Base-by-base conservation (phyloP, 2,888 invertebrate genomes). In the Lypha dubia region DNA sequence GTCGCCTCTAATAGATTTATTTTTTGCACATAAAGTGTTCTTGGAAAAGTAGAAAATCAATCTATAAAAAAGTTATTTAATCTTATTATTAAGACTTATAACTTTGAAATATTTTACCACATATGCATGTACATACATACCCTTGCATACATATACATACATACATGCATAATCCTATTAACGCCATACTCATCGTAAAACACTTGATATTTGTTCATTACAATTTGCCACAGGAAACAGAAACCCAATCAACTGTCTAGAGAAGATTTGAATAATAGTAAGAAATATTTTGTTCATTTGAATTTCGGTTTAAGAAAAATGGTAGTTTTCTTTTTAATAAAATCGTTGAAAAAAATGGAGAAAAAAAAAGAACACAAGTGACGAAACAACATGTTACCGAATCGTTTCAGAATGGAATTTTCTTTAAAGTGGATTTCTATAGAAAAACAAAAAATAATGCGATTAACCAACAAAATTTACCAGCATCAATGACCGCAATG, bases 11-110 rank as follows among this genome's bases (percentile, higher is more conserved):
- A 79, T 83, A 75, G n/a, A 62, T 35, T 70, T 83, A 62, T 35
- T 70, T 83, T 83, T 79, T 79, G 83, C 83, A 83, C 70, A 68
- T 8, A 63, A 79, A 75, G 74, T 84, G 73, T 84, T 84, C 80
- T 67, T 11, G 46, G 80, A 84, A 84, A 71, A 76, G 22, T 44
- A 22, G 38, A 24, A 79, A 70, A 24, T 53, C 49, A 56, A 65
- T 24, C 67, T 65, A 53, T 82, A 56, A 67, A 28, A 71, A 67
- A 28, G 53, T 44, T 11, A 62, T 68, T 41, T 70, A 70, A 62
- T 51, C 49, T 70, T 60, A 41, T 70, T 60, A 41, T 70, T 79
- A 70, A 56, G 49, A 44, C 53, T 70, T 17, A 17, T 17, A 58
- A 67, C 44, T 67, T 35, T 20, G n/a, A 1, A 60, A 41, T 67